Base-by-base conservation (phyloP, 1,140 invertebrate genomes). In the Tetragnatha versicolor region DNA sequence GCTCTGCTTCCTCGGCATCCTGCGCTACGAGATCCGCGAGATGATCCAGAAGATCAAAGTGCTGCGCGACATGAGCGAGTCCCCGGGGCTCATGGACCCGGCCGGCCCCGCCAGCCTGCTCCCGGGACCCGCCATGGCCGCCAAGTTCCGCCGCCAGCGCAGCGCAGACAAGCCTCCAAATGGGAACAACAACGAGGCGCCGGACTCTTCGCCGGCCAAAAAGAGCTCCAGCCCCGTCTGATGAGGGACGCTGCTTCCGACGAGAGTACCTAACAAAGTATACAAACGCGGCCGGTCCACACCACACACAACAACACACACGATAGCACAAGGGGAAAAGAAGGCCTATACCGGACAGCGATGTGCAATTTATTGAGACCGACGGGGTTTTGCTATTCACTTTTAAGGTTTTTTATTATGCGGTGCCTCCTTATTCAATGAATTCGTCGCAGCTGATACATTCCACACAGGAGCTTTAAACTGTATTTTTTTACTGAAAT, bases 11-110 rank as follows among this genome's bases (percentile, higher is more conserved):
- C 89, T 95, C 35, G 93, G 93, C 31, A 95, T 96, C 82, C 88
- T 96, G 39, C 86, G 88, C 77, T 93, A 93, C 86, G 92, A 94
- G 86, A 93, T 94, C 82, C 88, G 91, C 63, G 93, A 94, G 84
- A 94, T 94, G 93, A 94, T 96, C 82, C 93, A 95, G 83, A 96
- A 95, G 86, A 95, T 96, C 81, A 87, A 88, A 29, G 82, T 91
- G 39, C 82, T 92, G 10, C 87, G 89, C 35, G 82, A 79, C n/a
- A 70, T 79, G 77, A 86, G 85, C 10, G 88, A 89, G 17, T 69
- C 76, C 6, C 63, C 65, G 5, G 76, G 76, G 31, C 53, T 69
- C n/a, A 35, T 77, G 73, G 73, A 77, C 73, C 73, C 73, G 4
- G 33, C 60, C 1, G 73, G 73, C 0, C 73, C 73, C 1, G 73